Base-by-base conservation (phyloP, 2,797 vertebrate genomes). In the Brachyrhaphis roseni region DNA sequence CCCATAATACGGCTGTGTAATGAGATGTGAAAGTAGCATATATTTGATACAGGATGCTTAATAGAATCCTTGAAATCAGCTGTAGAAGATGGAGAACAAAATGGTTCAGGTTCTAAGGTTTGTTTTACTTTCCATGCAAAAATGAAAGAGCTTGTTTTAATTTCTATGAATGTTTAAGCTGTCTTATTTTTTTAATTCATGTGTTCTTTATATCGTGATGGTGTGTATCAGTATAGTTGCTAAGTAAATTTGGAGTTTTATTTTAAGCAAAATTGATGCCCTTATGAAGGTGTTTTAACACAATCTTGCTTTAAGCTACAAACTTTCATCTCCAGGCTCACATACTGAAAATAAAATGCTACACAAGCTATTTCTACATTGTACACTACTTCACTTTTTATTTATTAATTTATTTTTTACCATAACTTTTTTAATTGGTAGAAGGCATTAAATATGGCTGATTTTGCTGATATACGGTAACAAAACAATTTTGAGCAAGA, bases 1-100 rank as follows among this genome's bases (percentile, higher is more conserved):
- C 43, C 18, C 2, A 73, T 76, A 79, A 79, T 46, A 46, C 5
- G 8, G 4, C 20, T 71, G 59, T 28, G 79, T 62, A 87, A 85
- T 85, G 76, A 86, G 80, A 85, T 78, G 76, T 81, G 59, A 82
- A 86, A 47, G 46, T 11, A 71, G 39, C 31, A 79, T 26, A 76
- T 43, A 79, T 80, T 82, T 41, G 62, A 75, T 46, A 75, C 26
- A 45, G 31, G 36, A 31, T 78, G 34, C 46, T 47, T 72, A 81
- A 80, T 43, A 2, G 55, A 74, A 72, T 74, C 59, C 15, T 49
- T 80, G 53, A 70, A 71, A 83, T 57, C 55, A 74, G 64, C 23
- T 20, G 74, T 13, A 36, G 31, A 72, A 18, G 53, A 20, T 13
- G 11, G 15, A 45, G 45, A 74, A 84, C 72, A 45, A 74, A 49